Conservation (phyloP, 2,888 invertebrate species). For the Dusona sp. region DNA sequence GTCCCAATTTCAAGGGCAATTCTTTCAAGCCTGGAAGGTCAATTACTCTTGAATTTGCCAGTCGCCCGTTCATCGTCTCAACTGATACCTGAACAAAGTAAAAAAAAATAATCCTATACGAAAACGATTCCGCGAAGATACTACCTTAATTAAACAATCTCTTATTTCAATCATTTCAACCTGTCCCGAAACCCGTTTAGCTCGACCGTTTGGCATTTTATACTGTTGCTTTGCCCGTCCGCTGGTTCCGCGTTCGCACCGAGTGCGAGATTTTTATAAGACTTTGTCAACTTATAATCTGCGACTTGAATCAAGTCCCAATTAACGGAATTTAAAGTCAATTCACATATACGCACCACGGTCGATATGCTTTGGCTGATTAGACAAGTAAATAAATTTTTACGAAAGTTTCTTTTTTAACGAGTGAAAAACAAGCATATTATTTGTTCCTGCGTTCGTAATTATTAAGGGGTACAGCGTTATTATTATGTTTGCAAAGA, state of each 20-base stretch:
- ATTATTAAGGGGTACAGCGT: too few species aligned
- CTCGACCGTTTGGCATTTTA: slow-evolving; percentile 14
- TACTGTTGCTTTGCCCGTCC: neutral
- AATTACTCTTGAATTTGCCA: neutral
- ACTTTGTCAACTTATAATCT: neutral
- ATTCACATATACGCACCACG: neutral
- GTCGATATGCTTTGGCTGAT: too few species aligned
- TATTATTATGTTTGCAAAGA: too few species aligned
- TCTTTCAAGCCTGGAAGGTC: neutral
- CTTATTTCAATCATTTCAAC: neutral
- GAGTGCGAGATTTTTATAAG: neutral
- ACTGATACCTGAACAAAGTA: neutral
- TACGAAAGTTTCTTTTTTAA: neutral
- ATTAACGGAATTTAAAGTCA: neutral
- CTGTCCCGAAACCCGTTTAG: slow-evolving; percentile 2
- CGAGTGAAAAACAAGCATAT: neutral
- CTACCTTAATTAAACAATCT: slow-evolving; percentile 6
- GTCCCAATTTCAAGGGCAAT: neutral
- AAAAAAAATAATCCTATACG: neutral
- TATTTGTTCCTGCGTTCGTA: too few species aligned
- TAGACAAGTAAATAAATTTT: neutral
- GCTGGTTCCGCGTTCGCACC: neutral
- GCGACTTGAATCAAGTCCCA: neutral
- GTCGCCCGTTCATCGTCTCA: neutral
- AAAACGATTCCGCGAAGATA: neutral